Conservation (phyloP, 2,113 vertebrate genomes). For the Butorides virescens region DNA sequence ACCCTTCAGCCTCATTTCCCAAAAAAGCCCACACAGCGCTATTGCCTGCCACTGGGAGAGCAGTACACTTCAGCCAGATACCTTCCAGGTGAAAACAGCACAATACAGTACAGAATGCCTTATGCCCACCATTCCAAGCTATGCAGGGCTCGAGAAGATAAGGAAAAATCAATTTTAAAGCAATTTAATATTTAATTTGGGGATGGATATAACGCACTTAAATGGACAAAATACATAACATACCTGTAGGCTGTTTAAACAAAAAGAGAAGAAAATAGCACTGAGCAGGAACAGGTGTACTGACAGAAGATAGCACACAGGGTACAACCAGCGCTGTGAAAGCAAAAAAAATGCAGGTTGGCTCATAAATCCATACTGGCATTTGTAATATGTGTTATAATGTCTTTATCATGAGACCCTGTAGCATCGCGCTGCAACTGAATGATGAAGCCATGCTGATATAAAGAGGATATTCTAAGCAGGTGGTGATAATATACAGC, state of each 20-base stretch:
- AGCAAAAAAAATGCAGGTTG: not conserved
- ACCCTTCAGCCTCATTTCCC: not conserved
- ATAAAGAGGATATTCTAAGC: not conserved
- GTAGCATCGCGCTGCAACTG: not conserved
- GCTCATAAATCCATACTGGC: not conserved
- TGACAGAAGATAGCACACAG: not conserved
- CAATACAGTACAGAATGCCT: not conserved
- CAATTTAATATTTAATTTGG: not conserved
- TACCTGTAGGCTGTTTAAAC: not conserved
- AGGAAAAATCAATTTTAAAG: not conserved
- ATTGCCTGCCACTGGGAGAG: not conserved
- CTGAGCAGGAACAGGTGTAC: not conserved
- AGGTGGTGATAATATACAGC: not conserved
- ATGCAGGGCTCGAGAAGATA: not conserved
- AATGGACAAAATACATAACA: not conserved
- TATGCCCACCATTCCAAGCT: not conserved
- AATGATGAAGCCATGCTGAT: not conserved
- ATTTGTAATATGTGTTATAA: not conserved
- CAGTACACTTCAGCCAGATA: not conserved
- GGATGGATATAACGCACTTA: not conserved
- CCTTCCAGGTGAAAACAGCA: not conserved
- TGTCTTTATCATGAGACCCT: not conserved
- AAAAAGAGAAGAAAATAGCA: not conserved
- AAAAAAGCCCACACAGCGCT: not conserved
- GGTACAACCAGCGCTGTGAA: not conserved